These are phyloP conservation scores for Oceanites oceanicus DNA, from an alignment of 2,113 vertebrate genomes.

Conservation along the genomic window DNA sequence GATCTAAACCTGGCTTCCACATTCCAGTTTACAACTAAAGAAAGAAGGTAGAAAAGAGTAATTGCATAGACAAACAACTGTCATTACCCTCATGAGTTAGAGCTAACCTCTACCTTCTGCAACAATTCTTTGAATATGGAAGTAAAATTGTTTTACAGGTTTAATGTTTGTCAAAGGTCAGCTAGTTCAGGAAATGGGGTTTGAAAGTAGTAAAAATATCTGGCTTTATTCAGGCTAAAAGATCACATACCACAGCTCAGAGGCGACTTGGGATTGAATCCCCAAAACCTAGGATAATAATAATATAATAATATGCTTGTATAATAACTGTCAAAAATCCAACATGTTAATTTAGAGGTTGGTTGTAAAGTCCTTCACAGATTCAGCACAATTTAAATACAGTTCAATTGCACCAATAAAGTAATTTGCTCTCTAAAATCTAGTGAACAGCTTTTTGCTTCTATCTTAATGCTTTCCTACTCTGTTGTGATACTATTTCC, in stretches of 20 bases:
- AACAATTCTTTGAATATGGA: not conserved
- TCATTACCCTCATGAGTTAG: not conserved
- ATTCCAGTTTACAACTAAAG: not conserved
- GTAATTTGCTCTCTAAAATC: constrained; percentile 42
- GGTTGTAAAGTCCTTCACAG: not conserved
- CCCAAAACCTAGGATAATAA: not conserved
- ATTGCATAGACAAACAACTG: not conserved
- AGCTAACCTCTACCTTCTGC: not conserved
- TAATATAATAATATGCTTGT: not conserved
- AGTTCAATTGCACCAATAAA: constrained; percentile 55
- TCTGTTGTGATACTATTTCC: constrained; percentile 67
- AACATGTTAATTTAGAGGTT: not conserved
- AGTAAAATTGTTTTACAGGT: not conserved
- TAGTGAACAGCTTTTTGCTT: constrained; percentile 40
- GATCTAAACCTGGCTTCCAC: not conserved
- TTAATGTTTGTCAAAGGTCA: not conserved
- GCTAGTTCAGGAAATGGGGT: not conserved
- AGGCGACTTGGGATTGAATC: not conserved
- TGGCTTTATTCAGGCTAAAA: not conserved
- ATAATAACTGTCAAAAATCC: not conserved
- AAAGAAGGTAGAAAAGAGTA: not conserved
- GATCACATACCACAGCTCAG: not conserved
- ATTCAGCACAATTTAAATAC: constrained; percentile 19
- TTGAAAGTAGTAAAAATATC: not conserved
- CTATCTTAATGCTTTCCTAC: constrained; percentile 47